Evolutionary conservation across 2,113 vertebrate genomes (phyloP), one percentile per base, ranked within the genome.

Genomic region (Petrocephalus microphthalmus): DNA sequence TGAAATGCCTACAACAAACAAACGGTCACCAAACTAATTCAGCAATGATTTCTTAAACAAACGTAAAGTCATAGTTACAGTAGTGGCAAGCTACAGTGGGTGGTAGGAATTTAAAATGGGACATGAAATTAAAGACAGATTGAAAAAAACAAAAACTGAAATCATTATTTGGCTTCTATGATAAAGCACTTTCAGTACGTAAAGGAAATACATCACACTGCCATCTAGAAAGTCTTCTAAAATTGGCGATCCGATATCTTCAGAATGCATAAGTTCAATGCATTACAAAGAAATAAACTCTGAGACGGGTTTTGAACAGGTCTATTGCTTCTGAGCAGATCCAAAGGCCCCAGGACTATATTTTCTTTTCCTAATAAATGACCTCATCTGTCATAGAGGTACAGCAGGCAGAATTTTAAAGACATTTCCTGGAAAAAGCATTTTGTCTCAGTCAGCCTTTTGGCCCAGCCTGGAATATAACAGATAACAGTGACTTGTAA

Each of bases 311-410:
- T 88, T 88, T 89, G 85, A 57, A 60, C 78, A 81, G 89, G 86
- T 57, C 71, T 60, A 89, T 91, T 91, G 81, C 90, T 90, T 20
- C 19, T 49, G 45, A 49, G 20, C 42, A 49, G 22, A 83, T 83
- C 81, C 45, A 78, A 83, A 45, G 42, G 42, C 81, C 81, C 20
- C 81, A 49, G 49, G 45, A 47, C 42, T 47, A 45, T 49, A 83
- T 83, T 83, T 83, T 83, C 81, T 51, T 83, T 87, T 49, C 20
- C 64, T 60, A 87, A 67, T 25, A 87, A 37, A 67, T 25, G 10
- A 67, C 47, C 42, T 87, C 57, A 87, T 87, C 86, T 87, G 42
- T 71, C 86, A 47, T 47, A 87, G 57, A 87, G 54, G 13, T 56
- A 87, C 56, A 52, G 60, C 51, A 85, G 52, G 47, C 51, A 54